Evolutionary conservation across 2,797 vertebrate genomes (phyloP), one percentile per base, ranked within the genome.

Genomic region (Protonibea diacanthus): DNA sequence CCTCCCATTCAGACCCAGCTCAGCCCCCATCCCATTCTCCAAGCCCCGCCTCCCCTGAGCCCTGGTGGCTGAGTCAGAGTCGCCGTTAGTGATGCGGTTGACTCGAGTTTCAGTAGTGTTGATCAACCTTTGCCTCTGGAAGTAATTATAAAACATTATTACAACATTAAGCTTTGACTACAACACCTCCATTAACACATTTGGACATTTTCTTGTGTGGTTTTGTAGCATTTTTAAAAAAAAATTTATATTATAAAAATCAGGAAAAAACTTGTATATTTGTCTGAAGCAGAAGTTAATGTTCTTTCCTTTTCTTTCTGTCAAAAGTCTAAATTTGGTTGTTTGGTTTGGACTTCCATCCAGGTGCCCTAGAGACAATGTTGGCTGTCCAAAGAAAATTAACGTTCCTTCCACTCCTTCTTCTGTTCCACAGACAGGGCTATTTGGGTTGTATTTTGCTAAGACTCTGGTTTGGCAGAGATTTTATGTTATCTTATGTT

Each of bases 81-180:
- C 97, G 0, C 97, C 96, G 0, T 97, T 97, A 57, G 94, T 95
- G 81, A 97, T 80, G 81, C 88, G 81, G 68, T 90, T 93, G 49
- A 94, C 91, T 20, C 89, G 86, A 33, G 93, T 97, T 71, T 95
- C 95, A 21, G 94, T 95, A 90, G 96, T 98, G 91, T 97, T 98
- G 91, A 97, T 97, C 88, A 99, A 91, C 82, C 97, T 95, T 85
- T 98, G 97, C 62, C 97, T 97, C 97, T 99, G 95, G 7, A 70
- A 65, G 3, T 23, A 33, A 71, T 45, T 1, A 72, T 0, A 42
- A 8, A 25, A 52, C 6, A 74, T 55, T 6, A 29, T 42, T 21
- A 52, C 12, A 1, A 45, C 21, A 42, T 21, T 3, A 29, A 59
- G 10, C 2, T 58, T 9, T 38, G 9, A 66, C 15, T 33, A 8